A percentile compares a stretch with the other conserved stretches of the same genome.
Conservation (phyloP, 2,797 vertebrate genomes). For the Muraenolepis orangiensis region DNA sequence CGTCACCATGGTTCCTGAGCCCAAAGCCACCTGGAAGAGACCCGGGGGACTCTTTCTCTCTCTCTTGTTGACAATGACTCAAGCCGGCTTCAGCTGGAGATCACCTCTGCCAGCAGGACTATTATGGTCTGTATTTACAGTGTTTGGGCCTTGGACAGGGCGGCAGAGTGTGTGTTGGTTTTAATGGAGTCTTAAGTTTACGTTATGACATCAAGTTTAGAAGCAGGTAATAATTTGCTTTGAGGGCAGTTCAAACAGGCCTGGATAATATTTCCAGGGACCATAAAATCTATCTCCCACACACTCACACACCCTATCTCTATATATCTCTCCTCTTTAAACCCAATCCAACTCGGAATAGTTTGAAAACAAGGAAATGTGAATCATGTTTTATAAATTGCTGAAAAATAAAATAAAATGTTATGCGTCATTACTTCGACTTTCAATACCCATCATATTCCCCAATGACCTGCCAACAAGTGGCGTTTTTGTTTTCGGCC, state of each 20-base stretch:
- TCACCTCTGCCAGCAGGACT: slow-evolving; percentile 46
- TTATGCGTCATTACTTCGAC: background rate
- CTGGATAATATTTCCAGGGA: slow-evolving; percentile 15
- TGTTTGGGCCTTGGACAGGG: background rate
- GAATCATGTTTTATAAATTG: slow-evolving; percentile 17
- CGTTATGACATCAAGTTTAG: slow-evolving; percentile 9
- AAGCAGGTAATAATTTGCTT: slow-evolving; percentile 13
- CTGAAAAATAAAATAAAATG: slow-evolving; percentile 20
- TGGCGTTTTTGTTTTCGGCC: background rate
- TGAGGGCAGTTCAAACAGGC: background rate
- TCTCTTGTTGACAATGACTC: slow-evolving; percentile 48
- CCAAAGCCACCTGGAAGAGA: background rate
- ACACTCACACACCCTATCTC: background rate
- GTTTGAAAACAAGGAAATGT: slow-evolving; percentile 21
- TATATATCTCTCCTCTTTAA: slow-evolving; percentile 24
- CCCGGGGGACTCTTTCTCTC: background rate
- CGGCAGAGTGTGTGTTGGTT: slow-evolving; percentile 10
- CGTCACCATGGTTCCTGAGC: too few species aligned
- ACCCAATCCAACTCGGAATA: background rate
- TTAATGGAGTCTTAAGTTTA: slow-evolving; percentile 33
- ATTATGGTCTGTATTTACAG: slow-evolving; percentile 35
- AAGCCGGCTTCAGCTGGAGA: slow-evolving; percentile 32
- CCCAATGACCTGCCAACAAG: background rate
- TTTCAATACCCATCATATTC: background rate
- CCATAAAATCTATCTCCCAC: background rate